These are phyloP conservation scores for Chaitophorus viminalis DNA, from an alignment of 2,888 invertebrate genomes.

Conservation along the genomic window DNA sequence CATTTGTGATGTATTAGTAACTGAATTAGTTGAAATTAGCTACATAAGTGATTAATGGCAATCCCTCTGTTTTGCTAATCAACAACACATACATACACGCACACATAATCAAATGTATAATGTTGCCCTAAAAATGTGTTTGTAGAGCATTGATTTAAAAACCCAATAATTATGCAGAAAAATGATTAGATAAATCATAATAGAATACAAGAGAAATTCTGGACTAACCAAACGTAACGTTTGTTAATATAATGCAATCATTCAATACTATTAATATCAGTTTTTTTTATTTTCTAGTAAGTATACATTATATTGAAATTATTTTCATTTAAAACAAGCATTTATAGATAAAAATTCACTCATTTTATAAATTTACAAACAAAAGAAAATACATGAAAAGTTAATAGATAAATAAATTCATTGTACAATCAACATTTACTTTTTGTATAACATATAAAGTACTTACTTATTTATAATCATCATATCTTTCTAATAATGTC, in stretches of 20 bases:
- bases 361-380: neutral
- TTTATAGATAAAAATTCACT: neutral
- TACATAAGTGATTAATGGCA: conserved; percentile 12
- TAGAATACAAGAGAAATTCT: too few relatives aligned
- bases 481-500: neutral
- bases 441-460: too few relatives aligned
- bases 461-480: too few relatives aligned
- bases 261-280: too few relatives aligned
- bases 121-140: neutral
- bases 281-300: too few relatives aligned
- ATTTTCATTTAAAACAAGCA: too few relatives aligned
- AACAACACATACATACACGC: neutral
- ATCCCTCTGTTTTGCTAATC: neutral
- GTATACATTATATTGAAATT: too few relatives aligned
- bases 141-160: neutral
- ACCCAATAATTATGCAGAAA: neutral
- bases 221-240: too few relatives aligned
- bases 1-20: neutral
- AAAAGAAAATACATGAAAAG: neutral
- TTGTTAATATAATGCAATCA: too few relatives aligned
- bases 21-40: neutral
- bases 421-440: too few relatives aligned
- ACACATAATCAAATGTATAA: neutral
- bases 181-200: neutral
- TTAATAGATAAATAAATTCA: too few relatives aligned